Conservation (phyloP, 2,113 vertebrate species). For the Takifugu flavidus region DNA sequence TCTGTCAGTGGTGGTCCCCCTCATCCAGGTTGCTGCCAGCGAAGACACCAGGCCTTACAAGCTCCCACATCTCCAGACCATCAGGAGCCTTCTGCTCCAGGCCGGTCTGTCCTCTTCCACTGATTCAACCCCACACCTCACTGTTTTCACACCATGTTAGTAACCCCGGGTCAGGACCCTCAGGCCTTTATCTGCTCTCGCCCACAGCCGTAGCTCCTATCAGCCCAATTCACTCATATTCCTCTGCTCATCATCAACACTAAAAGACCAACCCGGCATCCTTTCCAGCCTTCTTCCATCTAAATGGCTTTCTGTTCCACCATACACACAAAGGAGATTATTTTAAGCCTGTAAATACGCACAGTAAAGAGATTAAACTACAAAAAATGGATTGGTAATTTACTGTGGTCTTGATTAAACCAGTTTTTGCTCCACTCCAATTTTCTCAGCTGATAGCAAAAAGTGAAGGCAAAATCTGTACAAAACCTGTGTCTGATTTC, state of each 20-base stretch:
- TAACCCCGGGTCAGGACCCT: conserved; percentile 35
- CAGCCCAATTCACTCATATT: conserved; percentile 24
- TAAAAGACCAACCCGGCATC: conserved; percentile 6
- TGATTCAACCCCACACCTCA: conserved; percentile 29
- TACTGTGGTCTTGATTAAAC: too few species aligned
- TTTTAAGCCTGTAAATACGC: neutral
- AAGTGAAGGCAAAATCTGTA: too few species aligned
- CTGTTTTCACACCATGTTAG: conserved; percentile 44
- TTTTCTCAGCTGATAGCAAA: too few species aligned
- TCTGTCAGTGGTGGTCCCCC: conserved; percentile 74
- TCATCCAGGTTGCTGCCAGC: conserved; percentile 77
- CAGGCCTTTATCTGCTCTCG: conserved; percentile 34
- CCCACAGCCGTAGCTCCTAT: conserved; percentile 23
- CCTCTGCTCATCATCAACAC: conserved; percentile 20
- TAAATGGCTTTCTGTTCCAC: neutral
- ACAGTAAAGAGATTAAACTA: neutral
- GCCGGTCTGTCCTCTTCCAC: conserved; percentile 50
- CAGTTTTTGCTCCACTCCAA: too few species aligned
- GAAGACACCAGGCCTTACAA: conserved; percentile 64
- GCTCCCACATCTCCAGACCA: conserved; percentile 50
- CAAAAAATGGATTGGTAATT: too few species aligned
- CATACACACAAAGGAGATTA: neutral
- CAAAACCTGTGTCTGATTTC: too few species aligned
- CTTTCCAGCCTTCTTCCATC: conserved; percentile 12
- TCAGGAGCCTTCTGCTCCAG: conserved; percentile 47